These are phyloP conservation scores for Todiramphus chloris DNA, from an alignment of 2,113 vertebrate genomes.

Conservation along the genomic window DNA sequence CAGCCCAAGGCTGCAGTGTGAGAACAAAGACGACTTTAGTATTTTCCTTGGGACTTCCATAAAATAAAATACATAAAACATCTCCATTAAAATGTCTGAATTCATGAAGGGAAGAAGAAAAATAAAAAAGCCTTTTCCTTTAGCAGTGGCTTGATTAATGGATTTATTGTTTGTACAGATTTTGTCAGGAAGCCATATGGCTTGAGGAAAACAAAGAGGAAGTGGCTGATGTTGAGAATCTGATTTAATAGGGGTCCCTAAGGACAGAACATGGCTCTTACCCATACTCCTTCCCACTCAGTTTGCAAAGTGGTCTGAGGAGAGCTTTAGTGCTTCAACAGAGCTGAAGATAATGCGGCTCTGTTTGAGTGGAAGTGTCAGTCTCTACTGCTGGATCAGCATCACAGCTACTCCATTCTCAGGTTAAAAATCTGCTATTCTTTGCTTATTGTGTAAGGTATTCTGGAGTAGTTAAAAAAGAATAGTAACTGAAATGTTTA, in stretches of 20 bases:
- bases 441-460: not conserved
- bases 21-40: not conserved
- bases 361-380: not conserved
- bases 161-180: constrained; percentile 55
- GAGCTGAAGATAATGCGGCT: not conserved
- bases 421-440: not conserved
- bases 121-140: not conserved
- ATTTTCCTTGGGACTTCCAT: not conserved
- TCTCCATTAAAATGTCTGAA: not conserved
- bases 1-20: not conserved
- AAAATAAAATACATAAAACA: constrained; percentile 7
- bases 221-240: constrained; percentile 35
- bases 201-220: constrained; percentile 52
- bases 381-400: not conserved
- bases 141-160: constrained; percentile 48
- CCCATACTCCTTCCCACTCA: constrained; percentile 11
- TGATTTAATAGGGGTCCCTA: constrained; percentile 36
- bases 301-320: constrained; percentile 1
- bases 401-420: not conserved
- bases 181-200: constrained; percentile 61
- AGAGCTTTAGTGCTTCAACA: not conserved
- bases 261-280: constrained; percentile 43
- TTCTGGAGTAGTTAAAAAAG: not conserved
- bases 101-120: not conserved
- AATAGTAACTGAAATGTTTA: not conserved